Evolutionary conservation across 2,797 vertebrate species (phyloP).

Genomic region (Onychomys arenicola): DNA sequence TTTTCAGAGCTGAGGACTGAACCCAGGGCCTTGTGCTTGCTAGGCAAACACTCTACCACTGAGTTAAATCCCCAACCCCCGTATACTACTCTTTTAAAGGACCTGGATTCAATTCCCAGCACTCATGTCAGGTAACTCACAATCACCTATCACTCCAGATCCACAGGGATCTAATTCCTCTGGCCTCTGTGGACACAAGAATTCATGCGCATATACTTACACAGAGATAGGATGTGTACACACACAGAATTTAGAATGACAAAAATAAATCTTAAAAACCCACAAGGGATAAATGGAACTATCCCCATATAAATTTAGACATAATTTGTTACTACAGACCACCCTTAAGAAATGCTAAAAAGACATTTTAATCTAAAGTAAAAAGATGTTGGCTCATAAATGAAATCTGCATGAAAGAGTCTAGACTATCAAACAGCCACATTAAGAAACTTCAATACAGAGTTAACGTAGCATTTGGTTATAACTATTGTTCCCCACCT

Average conservation of each 20-base stretch:
- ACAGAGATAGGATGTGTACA: background rate
- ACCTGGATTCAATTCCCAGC: background rate
- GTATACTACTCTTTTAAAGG: background rate
- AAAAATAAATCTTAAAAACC: background rate
- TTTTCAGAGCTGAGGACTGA: too few relatives aligned
- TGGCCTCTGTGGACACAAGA: background rate
- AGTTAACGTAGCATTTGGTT: background rate
- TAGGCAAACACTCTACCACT: too few relatives aligned
- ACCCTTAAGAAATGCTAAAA: background rate
- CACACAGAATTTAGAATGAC: background rate
- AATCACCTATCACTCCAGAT: background rate
- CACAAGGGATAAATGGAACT: background rate
- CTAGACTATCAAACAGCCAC: background rate
- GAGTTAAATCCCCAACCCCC: too few relatives aligned
- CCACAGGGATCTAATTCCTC: background rate
- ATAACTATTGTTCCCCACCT: too few relatives aligned
- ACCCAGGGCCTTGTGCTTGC: too few relatives aligned
- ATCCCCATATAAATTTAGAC: background rate
- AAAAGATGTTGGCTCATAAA: background rate
- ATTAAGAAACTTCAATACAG: background rate
- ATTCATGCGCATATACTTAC: background rate
- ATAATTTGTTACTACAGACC: background rate
- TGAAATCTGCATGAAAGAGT: background rate
- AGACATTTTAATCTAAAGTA: background rate
- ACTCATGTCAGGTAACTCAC: background rate